Conservation (phyloP, 2,888 invertebrate species). For the Formica aserva region DNA sequence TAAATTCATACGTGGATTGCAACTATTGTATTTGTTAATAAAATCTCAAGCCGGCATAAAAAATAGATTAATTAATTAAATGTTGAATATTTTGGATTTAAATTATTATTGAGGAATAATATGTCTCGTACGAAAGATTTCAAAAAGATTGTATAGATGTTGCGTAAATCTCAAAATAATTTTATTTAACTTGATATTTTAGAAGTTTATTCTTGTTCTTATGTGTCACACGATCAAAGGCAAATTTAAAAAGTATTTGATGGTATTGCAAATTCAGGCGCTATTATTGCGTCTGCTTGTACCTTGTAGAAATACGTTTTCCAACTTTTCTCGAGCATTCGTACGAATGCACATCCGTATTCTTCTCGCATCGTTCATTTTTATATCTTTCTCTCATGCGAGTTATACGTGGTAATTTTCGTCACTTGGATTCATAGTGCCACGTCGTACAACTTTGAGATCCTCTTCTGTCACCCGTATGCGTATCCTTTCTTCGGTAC, state of each 20-base stretch:
- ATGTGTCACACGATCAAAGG: too few relatives aligned
- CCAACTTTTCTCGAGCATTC: constrained; percentile 28
- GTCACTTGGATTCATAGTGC: background rate
- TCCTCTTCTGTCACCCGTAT: background rate
- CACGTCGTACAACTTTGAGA: background rate
- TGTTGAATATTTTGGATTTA: background rate
- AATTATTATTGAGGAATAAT: constrained; percentile 3
- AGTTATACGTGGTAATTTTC: constrained; percentile 28
- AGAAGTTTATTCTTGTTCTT: background rate
- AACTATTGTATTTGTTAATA: background rate
- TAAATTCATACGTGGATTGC: background rate
- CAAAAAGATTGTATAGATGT: background rate
- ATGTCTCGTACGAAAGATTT: background rate
- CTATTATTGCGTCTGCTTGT: background rate
- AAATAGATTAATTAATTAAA: background rate
- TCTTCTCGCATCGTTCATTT: constrained; percentile 2
- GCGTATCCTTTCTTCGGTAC: background rate
- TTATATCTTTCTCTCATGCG: constrained; percentile 1
- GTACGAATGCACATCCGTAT: background rate
- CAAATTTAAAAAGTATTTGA: background rate
- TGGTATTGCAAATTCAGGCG: background rate
- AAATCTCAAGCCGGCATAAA: background rate
- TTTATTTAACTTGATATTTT: background rate
- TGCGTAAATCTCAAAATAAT: background rate
- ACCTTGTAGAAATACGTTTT: background rate